Evolutionary conservation across 2,888 invertebrate genomes (phyloP).

Genomic region (Pyrrhosoma nymphula): DNA sequence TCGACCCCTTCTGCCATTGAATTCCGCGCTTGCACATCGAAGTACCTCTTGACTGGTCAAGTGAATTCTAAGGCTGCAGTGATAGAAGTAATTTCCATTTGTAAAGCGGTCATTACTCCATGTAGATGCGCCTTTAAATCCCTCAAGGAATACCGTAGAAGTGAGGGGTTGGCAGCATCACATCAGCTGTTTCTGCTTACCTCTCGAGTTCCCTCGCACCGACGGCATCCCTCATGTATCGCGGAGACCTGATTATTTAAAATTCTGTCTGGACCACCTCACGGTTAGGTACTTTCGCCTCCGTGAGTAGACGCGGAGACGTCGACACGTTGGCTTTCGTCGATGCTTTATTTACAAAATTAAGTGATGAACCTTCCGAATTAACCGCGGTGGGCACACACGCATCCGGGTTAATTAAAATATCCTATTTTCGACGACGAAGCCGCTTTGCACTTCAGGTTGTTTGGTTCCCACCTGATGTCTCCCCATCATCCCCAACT

Average conservation of each 20-base stretch:
- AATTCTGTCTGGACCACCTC: background rate
- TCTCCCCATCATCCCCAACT: conserved; percentile 3
- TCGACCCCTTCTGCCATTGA: no score
- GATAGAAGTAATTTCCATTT: no score
- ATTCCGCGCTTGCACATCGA: no score
- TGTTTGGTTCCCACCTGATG: conserved; percentile 10
- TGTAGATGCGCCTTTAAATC: no score
- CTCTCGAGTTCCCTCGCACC: background rate
- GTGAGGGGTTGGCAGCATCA: no score
- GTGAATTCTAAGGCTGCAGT: no score
- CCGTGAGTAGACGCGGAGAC: background rate
- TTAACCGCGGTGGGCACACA: background rate
- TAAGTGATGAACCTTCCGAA: background rate
- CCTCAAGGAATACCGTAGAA: no score
- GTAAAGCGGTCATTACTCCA: no score
- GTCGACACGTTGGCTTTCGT: background rate
- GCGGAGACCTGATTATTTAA: background rate
- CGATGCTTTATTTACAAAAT: background rate
- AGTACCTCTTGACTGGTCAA: no score
- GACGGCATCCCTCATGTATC: background rate
- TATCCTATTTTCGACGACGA: background rate
- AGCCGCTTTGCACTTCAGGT: background rate
- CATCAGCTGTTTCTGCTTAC: background rate
- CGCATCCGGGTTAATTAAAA: conserved; percentile 5
- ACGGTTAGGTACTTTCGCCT: background rate